Evolutionary conservation across 2,888 invertebrate species (phyloP), one percentile per base, ranked within the genome.

Genomic region (Lampropteryx suffumata): DNA sequence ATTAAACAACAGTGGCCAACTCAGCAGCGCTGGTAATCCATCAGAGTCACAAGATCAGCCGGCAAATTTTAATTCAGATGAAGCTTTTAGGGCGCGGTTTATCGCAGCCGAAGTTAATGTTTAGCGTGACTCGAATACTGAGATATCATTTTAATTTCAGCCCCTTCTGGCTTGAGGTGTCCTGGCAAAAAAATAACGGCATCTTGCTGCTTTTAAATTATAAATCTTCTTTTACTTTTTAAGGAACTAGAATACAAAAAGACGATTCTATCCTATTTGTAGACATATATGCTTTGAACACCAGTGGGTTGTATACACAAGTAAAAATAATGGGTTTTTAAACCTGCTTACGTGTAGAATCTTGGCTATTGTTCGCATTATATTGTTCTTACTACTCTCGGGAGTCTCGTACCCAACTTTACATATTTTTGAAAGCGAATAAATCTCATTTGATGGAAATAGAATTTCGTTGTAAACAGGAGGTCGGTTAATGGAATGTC

Each of bases 51-150:
- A 79, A 83, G 85, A 86, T 88, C 85, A 81, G 82, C 75, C 84
- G 79, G 82, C 82, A 88, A 90, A 90, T 89, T 89, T 90, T 89
- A 89, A 89, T 90, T 89, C 85, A 74, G 80, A 81, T 81, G 81
- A 81, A 78, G 75, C 82, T 80, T 77, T 84, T 82, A 83, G 82
- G 83, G 82, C 76, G 74, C 82, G 83, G 84, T 85, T 85, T 88
- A 88, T 84, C 84, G 84, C 80, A 73, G 75, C 71, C 68, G 69
- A 82, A 86, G 81, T 83, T 89, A 90, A 90, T 89, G 89, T 87
- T 84, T 85, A 83, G 74, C 90, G 89, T 89, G 90, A 87, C 89
- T 80, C 73, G 89, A 89, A 87, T 89, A 73, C 82, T 71, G 76
- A 85, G 82, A 83, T 84, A 88, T 86, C 73, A 84, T 88, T 88